phyloP scores from a whole-genome alignment of 2,113 vertebrate species.

The Tonatia bakeri region DNA sequence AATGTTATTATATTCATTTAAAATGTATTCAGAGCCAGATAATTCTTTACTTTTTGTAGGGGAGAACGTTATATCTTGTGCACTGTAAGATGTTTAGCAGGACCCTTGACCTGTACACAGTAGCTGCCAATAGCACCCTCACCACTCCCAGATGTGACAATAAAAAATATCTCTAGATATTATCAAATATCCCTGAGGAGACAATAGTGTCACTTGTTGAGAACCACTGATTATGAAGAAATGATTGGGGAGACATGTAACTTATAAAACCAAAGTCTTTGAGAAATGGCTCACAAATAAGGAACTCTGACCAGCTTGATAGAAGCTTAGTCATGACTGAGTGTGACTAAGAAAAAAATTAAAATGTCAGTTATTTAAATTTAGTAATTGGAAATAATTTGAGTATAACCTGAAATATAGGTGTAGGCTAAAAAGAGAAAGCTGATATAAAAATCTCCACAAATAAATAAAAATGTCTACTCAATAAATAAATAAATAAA shows the following conservation, averaged over 20 bases:
- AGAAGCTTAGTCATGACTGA: neutral
- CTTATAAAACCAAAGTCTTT: neutral
- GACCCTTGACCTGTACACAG: rapidly evolving
- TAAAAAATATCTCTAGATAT: neutral
- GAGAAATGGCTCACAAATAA: neutral
- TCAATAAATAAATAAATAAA: neutral
- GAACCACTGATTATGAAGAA: neutral
- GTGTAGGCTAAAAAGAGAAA: neutral
- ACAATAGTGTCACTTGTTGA: neutral
- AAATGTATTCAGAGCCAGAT: no score
- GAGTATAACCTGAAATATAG: neutral
- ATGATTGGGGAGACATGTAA: neutral
- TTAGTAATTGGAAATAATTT: neutral
- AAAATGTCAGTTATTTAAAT: neutral
- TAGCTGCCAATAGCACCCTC: neutral
- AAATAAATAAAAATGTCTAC: neutral
- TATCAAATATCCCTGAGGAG: rapidly evolving
- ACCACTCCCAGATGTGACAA: rapidly evolving
- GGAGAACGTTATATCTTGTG: rapidly evolving
- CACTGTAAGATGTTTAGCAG: neutral
- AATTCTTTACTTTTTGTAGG: neutral
- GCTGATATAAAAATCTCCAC: neutral
- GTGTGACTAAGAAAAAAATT: neutral
- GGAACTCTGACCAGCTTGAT: neutral
- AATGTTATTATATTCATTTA: neutral